These are phyloP conservation scores for Pangasius djambal DNA, from an alignment of 2,797 vertebrate species.

Conservation along the genomic window DNA sequence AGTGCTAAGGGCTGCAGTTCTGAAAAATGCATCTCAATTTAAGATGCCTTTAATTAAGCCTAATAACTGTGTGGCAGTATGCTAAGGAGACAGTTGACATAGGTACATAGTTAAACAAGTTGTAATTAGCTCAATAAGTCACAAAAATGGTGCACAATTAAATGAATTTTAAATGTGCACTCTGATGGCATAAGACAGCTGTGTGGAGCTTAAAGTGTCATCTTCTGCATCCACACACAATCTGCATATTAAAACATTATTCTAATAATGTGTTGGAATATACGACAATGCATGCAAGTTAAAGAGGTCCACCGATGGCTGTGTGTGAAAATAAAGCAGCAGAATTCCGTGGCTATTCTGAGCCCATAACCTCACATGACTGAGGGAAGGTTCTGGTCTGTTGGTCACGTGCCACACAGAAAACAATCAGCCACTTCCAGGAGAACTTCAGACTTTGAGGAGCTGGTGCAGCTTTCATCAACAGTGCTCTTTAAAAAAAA, in stretches of 20 bases:
- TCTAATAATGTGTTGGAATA: neutral
- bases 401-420: conserved; percentile 18
- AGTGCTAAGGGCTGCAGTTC: neutral
- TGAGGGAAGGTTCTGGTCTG: conserved; percentile 27
- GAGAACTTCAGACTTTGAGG: conserved; percentile 11
- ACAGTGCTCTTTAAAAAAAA: conserved; percentile 17
- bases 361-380: conserved; percentile 29
- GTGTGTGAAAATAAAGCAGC: conserved; percentile 26
- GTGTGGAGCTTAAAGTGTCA: neutral
- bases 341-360: conserved; percentile 37
- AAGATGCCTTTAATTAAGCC: no score
- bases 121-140: neutral
- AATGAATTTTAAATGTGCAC: neutral
- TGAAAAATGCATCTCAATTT: neutral
- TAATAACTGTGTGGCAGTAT: neutral
- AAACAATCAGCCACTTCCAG: conserved; percentile 40
- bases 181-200: neutral
- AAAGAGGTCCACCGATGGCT: conserved; percentile 14
- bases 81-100: neutral
- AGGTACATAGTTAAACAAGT: neutral
- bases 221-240: neutral
- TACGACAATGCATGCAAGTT: neutral
- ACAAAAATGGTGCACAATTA: neutral
- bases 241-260: conserved; percentile 29
- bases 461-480: conserved; percentile 2